Conservation (phyloP, 2,113 vertebrate genomes). For the Bettongia penicillata region DNA sequence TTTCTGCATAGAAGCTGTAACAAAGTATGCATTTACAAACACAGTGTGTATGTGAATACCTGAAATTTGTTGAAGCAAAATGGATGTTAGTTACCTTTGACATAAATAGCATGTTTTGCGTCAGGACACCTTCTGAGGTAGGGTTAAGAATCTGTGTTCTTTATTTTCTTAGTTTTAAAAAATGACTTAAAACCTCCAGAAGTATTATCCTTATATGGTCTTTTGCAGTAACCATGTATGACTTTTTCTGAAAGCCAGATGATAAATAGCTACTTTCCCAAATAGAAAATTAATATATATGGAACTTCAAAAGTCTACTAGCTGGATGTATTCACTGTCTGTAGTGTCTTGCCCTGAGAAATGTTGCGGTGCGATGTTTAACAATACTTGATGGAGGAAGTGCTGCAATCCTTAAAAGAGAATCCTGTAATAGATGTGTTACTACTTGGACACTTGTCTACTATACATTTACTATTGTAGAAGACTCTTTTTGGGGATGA, state of each 20-base stretch:
- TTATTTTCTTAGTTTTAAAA: slow-evolving; percentile 4
- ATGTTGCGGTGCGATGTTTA: slow-evolving; percentile 1
- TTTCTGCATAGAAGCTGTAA: neutral
- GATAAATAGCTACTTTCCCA: neutral
- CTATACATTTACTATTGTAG: neutral
- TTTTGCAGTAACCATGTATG: neutral
- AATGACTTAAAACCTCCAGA: neutral
- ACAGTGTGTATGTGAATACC: neutral
- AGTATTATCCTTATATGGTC: neutral
- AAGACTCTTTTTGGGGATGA: slow-evolving; percentile 18
- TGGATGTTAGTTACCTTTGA: slow-evolving; percentile 35
- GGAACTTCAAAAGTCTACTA: neutral
- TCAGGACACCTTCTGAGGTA: slow-evolving; percentile 39
- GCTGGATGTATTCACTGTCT: neutral
- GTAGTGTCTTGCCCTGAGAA: neutral
- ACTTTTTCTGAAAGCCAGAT: neutral
- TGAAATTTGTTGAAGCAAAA: slow-evolving; percentile 49
- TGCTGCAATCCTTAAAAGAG: slow-evolving; percentile 1
- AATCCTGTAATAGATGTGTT: neutral
- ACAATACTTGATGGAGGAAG: slow-evolving; percentile 15
- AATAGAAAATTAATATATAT: neutral
- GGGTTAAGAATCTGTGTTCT: neutral
- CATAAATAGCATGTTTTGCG: slow-evolving; percentile 33
- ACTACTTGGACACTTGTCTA: neutral
- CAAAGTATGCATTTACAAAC: neutral